A percentile compares a stretch with the other conserved stretches of the same genome.
Evolutionary conservation across 2,888 invertebrate species (phyloP).

Genomic region (Hydroisotoma schaefferi): DNA sequence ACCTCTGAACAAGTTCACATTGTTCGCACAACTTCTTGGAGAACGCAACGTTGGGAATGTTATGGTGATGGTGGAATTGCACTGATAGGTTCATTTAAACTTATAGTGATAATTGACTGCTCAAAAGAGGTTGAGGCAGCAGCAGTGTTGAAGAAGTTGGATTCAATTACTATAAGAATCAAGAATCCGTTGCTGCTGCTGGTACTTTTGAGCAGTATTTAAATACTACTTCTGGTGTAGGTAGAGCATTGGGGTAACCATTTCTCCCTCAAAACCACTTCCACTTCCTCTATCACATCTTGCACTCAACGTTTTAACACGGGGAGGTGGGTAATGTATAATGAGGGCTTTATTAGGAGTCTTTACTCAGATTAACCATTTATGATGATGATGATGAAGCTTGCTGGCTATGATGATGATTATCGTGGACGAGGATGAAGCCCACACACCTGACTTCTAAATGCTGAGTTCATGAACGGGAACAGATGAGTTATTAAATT

Average conservation of each 20-base stretch:
- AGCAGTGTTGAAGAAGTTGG: not conserved
- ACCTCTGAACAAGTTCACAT: constrained; percentile 9
- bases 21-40: constrained; percentile 13
- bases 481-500: too few relatives aligned
- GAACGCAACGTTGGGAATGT: not conserved
- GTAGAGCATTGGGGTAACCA: not conserved
- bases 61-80: too few relatives aligned
- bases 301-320: constrained; percentile 5
- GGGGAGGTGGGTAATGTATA: not conserved
- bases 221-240: not conserved
- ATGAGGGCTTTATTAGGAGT: not conserved
- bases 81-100: constrained; percentile 1
- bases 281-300: constrained; percentile 17
- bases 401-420: too few relatives aligned
- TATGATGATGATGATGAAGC: not conserved
- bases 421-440: too few relatives aligned
- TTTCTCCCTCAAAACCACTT: constrained; percentile 17
- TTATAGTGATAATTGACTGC: constrained; percentile 9
- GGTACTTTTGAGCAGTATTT: not conserved
- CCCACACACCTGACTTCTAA: too few relatives aligned
- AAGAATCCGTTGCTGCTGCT: too few relatives aligned
- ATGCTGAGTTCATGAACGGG: too few relatives aligned
- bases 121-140: not conserved
- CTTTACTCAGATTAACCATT: not conserved
- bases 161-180: constrained; percentile 10